Percentiles rank a stretch among this genome's conserved stretches.
Conservation (phyloP, 2,888 invertebrate genomes). For the Danaus chrysippus region DNA sequence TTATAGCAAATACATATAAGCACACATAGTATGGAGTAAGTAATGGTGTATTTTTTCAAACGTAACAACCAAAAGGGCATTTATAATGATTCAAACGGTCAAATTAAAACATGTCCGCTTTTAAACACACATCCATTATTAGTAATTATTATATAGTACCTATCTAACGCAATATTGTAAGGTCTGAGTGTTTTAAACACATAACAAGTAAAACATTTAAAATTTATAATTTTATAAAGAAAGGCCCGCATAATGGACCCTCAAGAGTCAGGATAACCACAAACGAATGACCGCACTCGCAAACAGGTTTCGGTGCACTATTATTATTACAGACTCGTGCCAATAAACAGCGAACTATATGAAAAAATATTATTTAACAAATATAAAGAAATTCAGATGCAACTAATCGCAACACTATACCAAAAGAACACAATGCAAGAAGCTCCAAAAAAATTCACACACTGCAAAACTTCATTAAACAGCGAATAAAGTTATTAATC, state of each 20-base stretch:
- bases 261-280: constrained; percentile 68
- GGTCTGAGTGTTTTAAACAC: background rate
- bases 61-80: constrained; percentile 67
- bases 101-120: constrained; percentile 43
- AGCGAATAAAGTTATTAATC: constrained; percentile 53
- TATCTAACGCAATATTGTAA: no score
- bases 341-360: constrained; percentile 67
- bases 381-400: constrained; percentile 48
- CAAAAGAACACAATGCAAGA: constrained; percentile 71
- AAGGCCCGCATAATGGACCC: constrained; percentile 64
- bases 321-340: constrained; percentile 78
- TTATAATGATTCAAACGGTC: constrained; percentile 52
- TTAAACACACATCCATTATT: no score
- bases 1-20: constrained; percentile 1
- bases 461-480: constrained; percentile 48
- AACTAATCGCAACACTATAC: constrained; percentile 60
- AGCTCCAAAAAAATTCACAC: constrained; percentile 55
- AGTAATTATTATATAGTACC: no score
- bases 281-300: constrained; percentile 70
- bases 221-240: constrained; percentile 42
- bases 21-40: no score
- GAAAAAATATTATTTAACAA: constrained; percentile 59
- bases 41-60: constrained; percentile 41
- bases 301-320: constrained; percentile 77
- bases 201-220: constrained; percentile 11